Conservation (phyloP, 2,797 vertebrate genomes). For the Apogon talboti region DNA sequence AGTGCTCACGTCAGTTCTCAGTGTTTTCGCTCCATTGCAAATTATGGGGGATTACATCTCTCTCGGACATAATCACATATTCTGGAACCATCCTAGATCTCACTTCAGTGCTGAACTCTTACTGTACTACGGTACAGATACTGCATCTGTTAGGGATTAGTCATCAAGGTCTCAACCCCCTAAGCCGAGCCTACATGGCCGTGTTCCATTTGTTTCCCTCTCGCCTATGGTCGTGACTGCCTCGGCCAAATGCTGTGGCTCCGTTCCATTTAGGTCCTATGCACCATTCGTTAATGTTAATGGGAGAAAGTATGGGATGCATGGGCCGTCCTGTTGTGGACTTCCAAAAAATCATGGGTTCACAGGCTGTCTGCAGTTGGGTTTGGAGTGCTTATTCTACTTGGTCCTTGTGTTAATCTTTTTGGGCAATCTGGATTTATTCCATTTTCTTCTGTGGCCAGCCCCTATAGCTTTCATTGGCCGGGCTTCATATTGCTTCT, state of each 20-base stretch:
- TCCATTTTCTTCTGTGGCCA: conserved; percentile 34
- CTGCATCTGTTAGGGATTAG: conserved; percentile 77
- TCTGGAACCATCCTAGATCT: conserved; percentile 59
- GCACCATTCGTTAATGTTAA: conserved; percentile 18
- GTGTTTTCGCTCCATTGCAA: conserved; percentile 50
- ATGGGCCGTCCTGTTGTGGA: conserved; percentile 8
- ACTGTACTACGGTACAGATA: conserved; percentile 37
- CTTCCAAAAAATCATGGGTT: conserved; percentile 7
- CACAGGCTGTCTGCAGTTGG: conserved; percentile 1
- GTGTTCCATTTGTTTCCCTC: conserved; percentile 31
- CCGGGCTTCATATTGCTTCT: conserved; percentile 10
- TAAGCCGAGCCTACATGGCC: conserved; percentile 53
- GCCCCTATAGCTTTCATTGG: conserved; percentile 20
- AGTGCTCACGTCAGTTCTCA: conserved; percentile 42
- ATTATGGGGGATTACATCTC: conserved; percentile 68
- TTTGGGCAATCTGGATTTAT: conserved; percentile 33
- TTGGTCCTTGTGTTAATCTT: conserved; percentile 22
- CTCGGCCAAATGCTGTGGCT: conserved; percentile 37
- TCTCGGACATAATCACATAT: conserved; percentile 62
- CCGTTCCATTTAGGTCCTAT: conserved; percentile 22
- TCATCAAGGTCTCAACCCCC: conserved; percentile 42
- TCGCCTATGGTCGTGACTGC: conserved; percentile 10
- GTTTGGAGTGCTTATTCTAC: conserved; percentile 1
- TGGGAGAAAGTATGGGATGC: conserved; percentile 14
- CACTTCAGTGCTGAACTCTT: conserved; percentile 41